Evolutionary conservation across 2,797 vertebrate genomes (phyloP).

Genomic region (Alauda arvensis): DNA sequence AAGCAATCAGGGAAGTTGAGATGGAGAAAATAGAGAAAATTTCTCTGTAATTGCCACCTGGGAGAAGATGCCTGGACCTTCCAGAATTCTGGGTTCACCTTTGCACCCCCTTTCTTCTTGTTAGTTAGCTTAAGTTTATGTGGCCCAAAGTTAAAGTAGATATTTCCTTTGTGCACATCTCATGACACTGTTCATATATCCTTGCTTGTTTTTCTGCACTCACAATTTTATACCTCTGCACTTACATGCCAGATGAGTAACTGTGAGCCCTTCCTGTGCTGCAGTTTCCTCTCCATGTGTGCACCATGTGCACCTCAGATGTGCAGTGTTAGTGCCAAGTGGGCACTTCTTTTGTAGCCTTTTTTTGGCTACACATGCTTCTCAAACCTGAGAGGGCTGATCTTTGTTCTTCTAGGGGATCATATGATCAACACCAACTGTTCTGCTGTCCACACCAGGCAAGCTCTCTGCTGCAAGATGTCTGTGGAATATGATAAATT

Average conservation of each 20-base stretch:
- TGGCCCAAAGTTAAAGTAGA: neutral
- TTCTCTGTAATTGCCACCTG: neutral
- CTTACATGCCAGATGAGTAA: neutral
- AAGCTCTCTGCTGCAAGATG: conserved; percentile 98
- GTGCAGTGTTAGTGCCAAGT: neutral
- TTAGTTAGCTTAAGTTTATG: neutral
- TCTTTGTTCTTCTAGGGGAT: conserved; percentile 68
- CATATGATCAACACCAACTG: conserved; percentile 97
- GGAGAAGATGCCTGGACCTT: neutral
- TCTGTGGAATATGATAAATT: conserved; percentile 97
- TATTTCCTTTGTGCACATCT: neutral
- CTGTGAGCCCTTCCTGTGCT: neutral
- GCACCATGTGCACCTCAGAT: neutral
- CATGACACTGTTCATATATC: neutral
- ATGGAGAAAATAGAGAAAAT: neutral
- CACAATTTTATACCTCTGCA: neutral
- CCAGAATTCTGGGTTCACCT: neutral
- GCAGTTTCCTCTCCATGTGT: neutral
- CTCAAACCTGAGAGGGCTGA: neutral
- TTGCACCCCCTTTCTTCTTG: neutral
- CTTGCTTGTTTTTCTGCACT: neutral
- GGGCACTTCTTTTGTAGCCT: neutral
- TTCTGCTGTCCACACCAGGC: conserved; percentile 89
- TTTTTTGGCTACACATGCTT: neutral
- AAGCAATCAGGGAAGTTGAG: neutral